phyloP scores from a whole-genome alignment of 2,888 invertebrate species.

The Ormyrus pomaceus region DNA sequence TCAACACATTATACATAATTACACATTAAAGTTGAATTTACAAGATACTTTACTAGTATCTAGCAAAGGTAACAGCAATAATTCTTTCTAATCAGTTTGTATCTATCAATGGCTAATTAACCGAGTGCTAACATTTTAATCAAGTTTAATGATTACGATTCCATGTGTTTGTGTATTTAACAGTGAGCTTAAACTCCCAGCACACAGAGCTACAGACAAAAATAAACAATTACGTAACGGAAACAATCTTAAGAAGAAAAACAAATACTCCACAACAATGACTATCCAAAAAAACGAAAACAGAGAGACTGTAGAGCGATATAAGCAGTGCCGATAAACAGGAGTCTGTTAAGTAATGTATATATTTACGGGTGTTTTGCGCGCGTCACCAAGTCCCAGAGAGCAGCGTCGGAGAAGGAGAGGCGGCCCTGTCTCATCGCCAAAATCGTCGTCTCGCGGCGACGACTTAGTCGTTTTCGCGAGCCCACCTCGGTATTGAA shows the following conservation, averaged over 20 bases:
- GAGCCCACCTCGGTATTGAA: not conserved
- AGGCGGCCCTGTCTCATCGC: conserved; percentile 36
- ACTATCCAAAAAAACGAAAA: not conserved
- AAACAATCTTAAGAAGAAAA: not conserved
- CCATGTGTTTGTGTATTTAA: too few species aligned
- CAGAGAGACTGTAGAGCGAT: not conserved
- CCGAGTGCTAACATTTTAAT: too few species aligned
- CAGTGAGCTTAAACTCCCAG: too few species aligned
- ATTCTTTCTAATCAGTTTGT: not conserved
- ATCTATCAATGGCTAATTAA: too few species aligned
- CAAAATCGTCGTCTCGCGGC: conserved; percentile 21
- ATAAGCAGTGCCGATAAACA: not conserved
- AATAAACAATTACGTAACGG: conserved; percentile 43
- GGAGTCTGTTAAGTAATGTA: not conserved
- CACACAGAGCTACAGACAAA: not conserved
- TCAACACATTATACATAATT: too few species aligned
- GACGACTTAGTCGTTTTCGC: conserved; percentile 6
- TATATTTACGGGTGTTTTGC: conserved; percentile 42
- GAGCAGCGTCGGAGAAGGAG: not conserved
- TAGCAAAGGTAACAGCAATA: not conserved
- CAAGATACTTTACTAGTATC: not conserved
- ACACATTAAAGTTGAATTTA: not conserved
- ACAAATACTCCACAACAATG: not conserved
- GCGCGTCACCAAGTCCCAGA: conserved; percentile 28
- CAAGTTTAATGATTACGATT: too few species aligned